Base-by-base conservation (phyloP, 2,797 vertebrate species). In the Linurgus olivaceus region DNA sequence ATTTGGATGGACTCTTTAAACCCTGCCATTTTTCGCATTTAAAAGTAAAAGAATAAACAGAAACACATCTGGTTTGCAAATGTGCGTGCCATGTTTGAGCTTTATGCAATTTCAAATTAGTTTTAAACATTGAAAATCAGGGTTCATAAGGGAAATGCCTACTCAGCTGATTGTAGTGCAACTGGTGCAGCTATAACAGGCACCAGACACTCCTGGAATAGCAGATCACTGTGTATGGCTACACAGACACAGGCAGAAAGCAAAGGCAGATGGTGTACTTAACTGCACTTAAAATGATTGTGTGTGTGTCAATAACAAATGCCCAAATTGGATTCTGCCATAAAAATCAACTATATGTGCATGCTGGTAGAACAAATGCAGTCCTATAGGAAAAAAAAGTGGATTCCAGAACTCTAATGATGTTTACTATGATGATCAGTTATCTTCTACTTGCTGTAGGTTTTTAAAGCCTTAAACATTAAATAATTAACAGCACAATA, bases 251-350 rank as follows among this genome's bases (percentile, higher is more conserved):
- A 97, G 96, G 92, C n/a, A 91, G 96, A 97, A 97, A 97, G 97
- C 96, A 96, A 97, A 98, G 97, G 97, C 98, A 98, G 98, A 98
- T 98, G 98, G 98, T 98, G 84, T 97, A 95, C 97, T 98, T 98
- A 98, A 96, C 96, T 97, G 97, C 97, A 97, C 97, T 98, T 98
- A 98, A 96, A 98, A 97, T 98, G 97, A 98, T 97, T 97, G 97
- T 97, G 88, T 92, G 94, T 97, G 93, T 98, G 97, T 97, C 97
- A 97, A 97, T 98, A 98, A 98, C 95, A 96, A 98, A 97, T 97
- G 97, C 96, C 97, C 97, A 98, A 98, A 97, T 97, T 11, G 9
- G 95, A 97, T 97, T 97, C 95, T 48, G 71, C 95, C 97, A 96
- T 97, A 97, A 98, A 98, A 97, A 96, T 83, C 93, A 95, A 70